Conservation (phyloP, 1,140 invertebrate genomes). For the Lordiphosa mommai region DNA sequence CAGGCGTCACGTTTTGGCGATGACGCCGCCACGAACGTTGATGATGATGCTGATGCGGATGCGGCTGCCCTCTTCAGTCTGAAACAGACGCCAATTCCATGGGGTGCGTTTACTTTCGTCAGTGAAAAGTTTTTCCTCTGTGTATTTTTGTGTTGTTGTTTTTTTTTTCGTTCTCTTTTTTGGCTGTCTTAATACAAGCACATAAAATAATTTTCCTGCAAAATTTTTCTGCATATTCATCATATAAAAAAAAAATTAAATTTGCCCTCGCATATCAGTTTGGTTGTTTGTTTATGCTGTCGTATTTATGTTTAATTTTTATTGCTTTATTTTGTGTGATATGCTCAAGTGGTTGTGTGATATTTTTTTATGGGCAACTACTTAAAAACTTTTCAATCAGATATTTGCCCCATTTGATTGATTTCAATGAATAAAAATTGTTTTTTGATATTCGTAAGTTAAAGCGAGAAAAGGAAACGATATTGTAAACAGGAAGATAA, state of each 20-base stretch:
- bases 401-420: not conserved
- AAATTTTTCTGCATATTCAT: slow-evolving; percentile 50
- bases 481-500: too few relatives aligned
- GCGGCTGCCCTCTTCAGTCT: not conserved
- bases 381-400: slow-evolving; percentile 6
- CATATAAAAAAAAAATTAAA: slow-evolving; percentile 11
- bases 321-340: slow-evolving; percentile 16
- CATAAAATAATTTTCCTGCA: slow-evolving; percentile 13
- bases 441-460: not conserved
- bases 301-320: slow-evolving; percentile 11
- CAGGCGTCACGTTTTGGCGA: slow-evolving; percentile 34
- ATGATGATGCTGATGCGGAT: not conserved
- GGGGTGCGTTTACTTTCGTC: slow-evolving; percentile 39
- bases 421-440: not conserved
- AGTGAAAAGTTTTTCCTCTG: slow-evolving; percentile 25
- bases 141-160: too few relatives aligned
- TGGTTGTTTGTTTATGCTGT: slow-evolving; percentile 3
- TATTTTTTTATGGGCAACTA: not conserved
- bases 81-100: slow-evolving; percentile 25
- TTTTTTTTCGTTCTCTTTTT: too few relatives aligned
- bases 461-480: too few relatives aligned
- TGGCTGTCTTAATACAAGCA: too few relatives aligned
- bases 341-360: not conserved
- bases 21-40: slow-evolving; percentile 14
- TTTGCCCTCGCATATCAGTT: not conserved